phyloP scores from a whole-genome alignment of 2,113 vertebrate species.

The Xenus cinereus region DNA sequence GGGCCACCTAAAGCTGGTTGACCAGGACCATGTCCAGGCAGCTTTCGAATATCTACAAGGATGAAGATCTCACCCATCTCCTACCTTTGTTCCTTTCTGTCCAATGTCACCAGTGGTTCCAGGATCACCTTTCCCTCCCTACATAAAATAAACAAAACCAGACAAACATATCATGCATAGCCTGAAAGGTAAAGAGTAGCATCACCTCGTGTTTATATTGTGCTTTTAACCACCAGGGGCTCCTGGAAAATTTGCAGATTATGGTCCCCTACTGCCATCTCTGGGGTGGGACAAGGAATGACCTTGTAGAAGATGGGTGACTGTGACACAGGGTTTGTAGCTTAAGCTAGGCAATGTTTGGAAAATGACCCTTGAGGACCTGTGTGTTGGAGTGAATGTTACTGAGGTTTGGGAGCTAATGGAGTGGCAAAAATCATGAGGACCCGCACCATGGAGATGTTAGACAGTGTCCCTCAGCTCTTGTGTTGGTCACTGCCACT shows the following conservation, averaged over 20 bases:
- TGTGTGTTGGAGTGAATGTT: background rate
- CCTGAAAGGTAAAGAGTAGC: background rate
- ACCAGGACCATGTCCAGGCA: background rate
- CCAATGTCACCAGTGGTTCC: conserved; percentile 77
- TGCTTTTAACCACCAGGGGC: background rate
- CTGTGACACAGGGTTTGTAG: background rate
- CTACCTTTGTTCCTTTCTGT: conserved; percentile 83
- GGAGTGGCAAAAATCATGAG: background rate
- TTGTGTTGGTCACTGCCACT: background rate
- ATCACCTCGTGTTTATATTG: background rate
- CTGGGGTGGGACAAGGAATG: background rate
- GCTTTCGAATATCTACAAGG: background rate
- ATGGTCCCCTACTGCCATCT: background rate
- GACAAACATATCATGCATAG: background rate
- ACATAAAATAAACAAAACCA: background rate
- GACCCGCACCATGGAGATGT: background rate
- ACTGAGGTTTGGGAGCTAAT: background rate
- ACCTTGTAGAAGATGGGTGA: background rate
- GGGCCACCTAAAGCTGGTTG: background rate
- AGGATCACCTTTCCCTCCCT: conserved; percentile 82
- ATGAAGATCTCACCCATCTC: background rate
- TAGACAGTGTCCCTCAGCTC: background rate
- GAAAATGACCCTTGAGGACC: background rate
- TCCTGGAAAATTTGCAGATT: background rate
- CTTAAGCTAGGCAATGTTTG: background rate